Percentiles rank a stretch among this genome's conserved stretches.
These are phyloP conservation scores for Perodicticus potto DNA, from an alignment of 2,797 vertebrate genomes.

Conservation along the genomic window DNA sequence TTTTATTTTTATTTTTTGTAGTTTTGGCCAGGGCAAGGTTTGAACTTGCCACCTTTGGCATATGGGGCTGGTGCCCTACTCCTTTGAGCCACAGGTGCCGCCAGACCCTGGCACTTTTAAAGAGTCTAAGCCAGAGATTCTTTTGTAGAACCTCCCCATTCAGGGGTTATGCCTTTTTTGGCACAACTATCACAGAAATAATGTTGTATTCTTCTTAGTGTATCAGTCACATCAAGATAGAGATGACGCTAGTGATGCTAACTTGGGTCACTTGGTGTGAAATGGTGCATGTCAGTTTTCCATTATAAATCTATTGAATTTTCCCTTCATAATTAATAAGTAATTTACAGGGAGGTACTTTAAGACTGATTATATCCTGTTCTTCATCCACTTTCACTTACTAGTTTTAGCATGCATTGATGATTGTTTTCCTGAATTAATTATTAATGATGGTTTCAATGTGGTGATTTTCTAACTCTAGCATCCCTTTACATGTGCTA, in stretches of 20 bases:
- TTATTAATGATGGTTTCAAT: constrained; percentile 9
- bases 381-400: not conserved
- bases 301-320: not conserved
- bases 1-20: no score
- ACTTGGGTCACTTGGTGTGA: not conserved
- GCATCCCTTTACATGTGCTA: not conserved
- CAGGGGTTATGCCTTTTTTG: not conserved
- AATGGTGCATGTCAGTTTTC: not conserved
- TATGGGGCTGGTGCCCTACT: no score
- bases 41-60: no score
- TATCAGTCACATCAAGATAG: not conserved
- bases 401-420: not conserved
- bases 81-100: no score
- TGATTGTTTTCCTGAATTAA: not conserved
- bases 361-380: not conserved
- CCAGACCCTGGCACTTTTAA: not conserved
- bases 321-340: not conserved
- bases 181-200: not conserved
- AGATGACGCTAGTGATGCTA: not conserved
- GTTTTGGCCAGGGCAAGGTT: no score
- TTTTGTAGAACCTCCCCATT: not conserved
- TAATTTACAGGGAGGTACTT: not conserved
- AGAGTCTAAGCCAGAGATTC: not conserved
- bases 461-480: not conserved
- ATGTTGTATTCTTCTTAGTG: not conserved